Evolutionary conservation across 1,140 invertebrate genomes (phyloP), one percentile per base, ranked within the genome.

Genomic region (Vollenhovia emeryi): DNA sequence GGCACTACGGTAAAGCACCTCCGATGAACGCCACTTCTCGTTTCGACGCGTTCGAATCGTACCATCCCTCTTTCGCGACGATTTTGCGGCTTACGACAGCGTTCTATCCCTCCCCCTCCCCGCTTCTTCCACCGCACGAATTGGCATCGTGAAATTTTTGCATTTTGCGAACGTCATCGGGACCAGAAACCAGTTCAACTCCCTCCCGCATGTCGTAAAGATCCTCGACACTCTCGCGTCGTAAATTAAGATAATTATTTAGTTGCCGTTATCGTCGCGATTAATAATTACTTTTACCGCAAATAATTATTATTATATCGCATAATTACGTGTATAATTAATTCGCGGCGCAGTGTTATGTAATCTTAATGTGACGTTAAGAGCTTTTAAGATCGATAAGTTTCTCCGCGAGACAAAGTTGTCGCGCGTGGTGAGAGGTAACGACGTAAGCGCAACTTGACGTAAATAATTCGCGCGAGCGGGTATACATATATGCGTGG

Each of bases 381-480:
- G 21, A 33, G 40, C 21, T 50, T 13, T 52, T 24, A 52, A 79
- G 50, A 80, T 80, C 78, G 64, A 80, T 69, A 80, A 68, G 30
- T 68, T 79, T 21, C 13, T 18, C 36, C 18, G 9, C 15, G 62
- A 80, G 64, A 69, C 64, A 36, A 66, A 66, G 59, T 78, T 78
- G 75, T 50, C 59, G n/a, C 75, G 30, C 8, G 11, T 36, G 57
- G 13, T 15, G 50, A 80, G 50, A 80, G 68, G 50, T 57, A 30
- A 18, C 24, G 64, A 80, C 48, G 40, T 55, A 57, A 71, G 64
- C 33, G 13, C 30, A 71, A 57, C 15, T 69, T 30, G 48, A 78
- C 33, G 33, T 71, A 43, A 80, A 36, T 30, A 57, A 71, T 71
- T 33, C 64, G 66, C 40, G 48, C 2, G 52, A 1, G 43, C 5